Base-by-base conservation (phyloP, 1,140 invertebrate species). In the Drosophila asahinai region DNA sequence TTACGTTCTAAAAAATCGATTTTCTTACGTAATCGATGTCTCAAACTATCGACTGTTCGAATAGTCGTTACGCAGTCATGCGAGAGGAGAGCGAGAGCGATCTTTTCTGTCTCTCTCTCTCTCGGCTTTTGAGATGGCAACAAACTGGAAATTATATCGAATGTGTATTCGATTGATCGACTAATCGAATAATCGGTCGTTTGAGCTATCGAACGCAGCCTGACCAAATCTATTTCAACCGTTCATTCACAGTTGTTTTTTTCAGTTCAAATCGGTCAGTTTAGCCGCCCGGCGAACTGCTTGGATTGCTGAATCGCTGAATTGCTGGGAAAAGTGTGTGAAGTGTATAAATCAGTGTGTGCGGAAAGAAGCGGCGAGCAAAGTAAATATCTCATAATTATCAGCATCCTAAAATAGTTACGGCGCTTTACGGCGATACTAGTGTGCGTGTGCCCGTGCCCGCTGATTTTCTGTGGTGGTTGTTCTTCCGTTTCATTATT, bases 301-400 rank as follows among this genome's bases (percentile, higher is more conserved):
- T 64, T 60, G 25, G 11, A 14, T 45, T 42, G 55, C 19, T 30
- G 36, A 42, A 22, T 5, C 12, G 54, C 19, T 38, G 30, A 49
- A 7, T 17, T 49, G 38, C 61, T 54, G 66, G 60, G 12, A 70
- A 67, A 70, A 45, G 59, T 63, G 65, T 61, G 55, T 47, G 17
- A n/a, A 49, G 22, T 65, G 25, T 14, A 12, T n/a, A 51, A 62
- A 22, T 8, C 43, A 14, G 43, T 19, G 65, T 49, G 65, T 66
- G 63, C 67, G 63, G 60, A 43, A 49, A 68, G 62, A 30, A 51
- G 66, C 62, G 61, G 66, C 38, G 38, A 66, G 38, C 62, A 54
- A 70, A 67, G 67, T 70, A 70, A 70, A 67, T 70, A 70, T 42
- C 43, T 64, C 61, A 68, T 65, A 68, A 48, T 27, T 48, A 51